These are phyloP conservation scores for Gnatocerus cornutus DNA, from an alignment of 2,888 invertebrate genomes.

Conservation along the genomic window DNA sequence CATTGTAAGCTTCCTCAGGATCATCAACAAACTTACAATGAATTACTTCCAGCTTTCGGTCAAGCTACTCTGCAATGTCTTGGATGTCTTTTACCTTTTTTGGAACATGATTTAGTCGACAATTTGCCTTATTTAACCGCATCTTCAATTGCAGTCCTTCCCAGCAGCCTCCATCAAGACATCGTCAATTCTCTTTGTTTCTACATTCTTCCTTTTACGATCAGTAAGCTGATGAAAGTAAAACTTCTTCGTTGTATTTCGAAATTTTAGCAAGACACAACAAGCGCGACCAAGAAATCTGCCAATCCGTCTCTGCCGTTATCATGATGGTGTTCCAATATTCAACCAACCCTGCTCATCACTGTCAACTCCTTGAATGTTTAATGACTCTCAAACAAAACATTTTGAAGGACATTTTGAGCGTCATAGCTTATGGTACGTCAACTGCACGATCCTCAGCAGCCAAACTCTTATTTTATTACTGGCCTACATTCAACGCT, in stretches of 20 bases:
- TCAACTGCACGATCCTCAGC: slow-evolving; percentile 95
- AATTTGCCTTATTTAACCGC: slow-evolving; percentile 96
- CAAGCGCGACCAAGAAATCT: slow-evolving; percentile 84
- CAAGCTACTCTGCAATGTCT: slow-evolving; percentile 94
- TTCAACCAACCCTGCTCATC: slow-evolving; percentile 94
- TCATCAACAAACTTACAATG: not conserved
- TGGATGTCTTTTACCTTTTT: slow-evolving; percentile 95
- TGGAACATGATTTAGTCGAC: slow-evolving; percentile 97
- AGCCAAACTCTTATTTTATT: slow-evolving; percentile 97
- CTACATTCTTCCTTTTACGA: slow-evolving; percentile 96
- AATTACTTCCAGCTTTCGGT: slow-evolving; percentile 86
- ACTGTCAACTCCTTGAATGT: slow-evolving; percentile 96
- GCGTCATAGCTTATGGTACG: slow-evolving; percentile 97
- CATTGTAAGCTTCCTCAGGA: slow-evolving; percentile 75
- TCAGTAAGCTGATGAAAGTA: slow-evolving; percentile 86
- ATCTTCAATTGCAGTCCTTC: slow-evolving; percentile 94
- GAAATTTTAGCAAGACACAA: slow-evolving; percentile 74
- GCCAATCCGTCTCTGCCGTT: slow-evolving; percentile 92
- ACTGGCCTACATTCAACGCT: slow-evolving; percentile 98
- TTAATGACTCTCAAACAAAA: slow-evolving; percentile 94
- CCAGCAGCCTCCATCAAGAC: slow-evolving; percentile 92
- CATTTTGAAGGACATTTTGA: slow-evolving; percentile 93
- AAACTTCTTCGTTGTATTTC: too few species aligned
- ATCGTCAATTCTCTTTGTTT: slow-evolving; percentile 96
- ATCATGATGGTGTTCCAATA: slow-evolving; percentile 99